Conservation (phyloP, 2,113 vertebrate genomes). For the Elephantulus edwardii region DNA sequence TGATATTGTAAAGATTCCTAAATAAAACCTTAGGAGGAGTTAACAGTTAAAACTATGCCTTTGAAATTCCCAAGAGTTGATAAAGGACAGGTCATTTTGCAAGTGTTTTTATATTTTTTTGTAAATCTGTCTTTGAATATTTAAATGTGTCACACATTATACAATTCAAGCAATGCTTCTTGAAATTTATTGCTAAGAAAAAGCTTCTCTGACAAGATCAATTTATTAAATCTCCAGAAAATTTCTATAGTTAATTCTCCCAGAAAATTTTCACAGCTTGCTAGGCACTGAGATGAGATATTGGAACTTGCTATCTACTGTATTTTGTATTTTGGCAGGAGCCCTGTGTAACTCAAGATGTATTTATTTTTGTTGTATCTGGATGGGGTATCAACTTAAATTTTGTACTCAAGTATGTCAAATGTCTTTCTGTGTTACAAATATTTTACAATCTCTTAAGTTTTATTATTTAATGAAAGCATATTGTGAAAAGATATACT, state of each 20-base stretch:
- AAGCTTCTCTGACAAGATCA: not conserved
- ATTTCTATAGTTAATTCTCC: too few species aligned
- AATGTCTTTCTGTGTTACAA: not conserved
- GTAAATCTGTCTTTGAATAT: not conserved
- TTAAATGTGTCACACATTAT: conserved; percentile 27
- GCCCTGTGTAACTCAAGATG: not conserved
- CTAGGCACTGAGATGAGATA: not conserved
- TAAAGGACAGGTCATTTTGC: not conserved
- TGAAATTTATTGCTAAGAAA: conserved; percentile 36
- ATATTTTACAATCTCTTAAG: conserved; percentile 8
- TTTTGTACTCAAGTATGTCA: not conserved
- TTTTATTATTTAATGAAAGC: conserved; percentile 34
- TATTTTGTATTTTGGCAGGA: not conserved
- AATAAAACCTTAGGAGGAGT: conserved; percentile 1
- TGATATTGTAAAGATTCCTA: not conserved
- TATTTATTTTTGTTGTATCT: not conserved
- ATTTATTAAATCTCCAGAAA: too few species aligned
- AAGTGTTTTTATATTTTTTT: conserved; percentile 31
- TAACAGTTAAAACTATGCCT: not conserved
- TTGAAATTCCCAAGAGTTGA: not conserved
- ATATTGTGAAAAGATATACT: not conserved
- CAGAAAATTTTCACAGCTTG: not conserved
- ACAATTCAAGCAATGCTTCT: not conserved
- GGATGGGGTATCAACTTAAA: not conserved
- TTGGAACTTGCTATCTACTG: not conserved